These are phyloP conservation scores for Hypercompe scribonia DNA, from an alignment of 2,888 invertebrate genomes.

Conservation along the genomic window DNA sequence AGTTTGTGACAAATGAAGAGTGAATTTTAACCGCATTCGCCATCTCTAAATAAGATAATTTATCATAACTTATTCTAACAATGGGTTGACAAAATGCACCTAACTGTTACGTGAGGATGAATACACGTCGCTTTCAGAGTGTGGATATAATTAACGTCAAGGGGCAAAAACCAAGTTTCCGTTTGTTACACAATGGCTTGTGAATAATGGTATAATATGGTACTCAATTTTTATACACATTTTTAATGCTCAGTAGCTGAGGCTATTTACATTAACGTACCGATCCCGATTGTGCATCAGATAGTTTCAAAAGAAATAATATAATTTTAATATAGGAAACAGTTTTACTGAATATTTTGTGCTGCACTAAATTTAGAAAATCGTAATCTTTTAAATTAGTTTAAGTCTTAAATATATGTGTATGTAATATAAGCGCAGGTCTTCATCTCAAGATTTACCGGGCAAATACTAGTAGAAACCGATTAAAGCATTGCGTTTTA, in stretches of 20 bases:
- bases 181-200: slow-evolving; percentile 39
- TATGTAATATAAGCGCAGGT: too few relatives aligned
- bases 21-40: too few relatives aligned
- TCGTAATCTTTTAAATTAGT: too few relatives aligned
- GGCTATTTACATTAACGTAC: not conserved
- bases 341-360: too few relatives aligned
- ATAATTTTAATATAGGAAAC: too few relatives aligned
- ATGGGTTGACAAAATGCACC: not conserved
- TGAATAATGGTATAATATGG: slow-evolving; percentile 42
- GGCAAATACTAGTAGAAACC: too few relatives aligned
- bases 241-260: too few relatives aligned
- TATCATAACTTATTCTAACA: not conserved
- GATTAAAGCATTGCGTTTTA: too few relatives aligned
- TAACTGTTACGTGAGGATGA: slow-evolving; percentile 6
- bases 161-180: slow-evolving; percentile 34
- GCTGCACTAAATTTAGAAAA: too few relatives aligned
- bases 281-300: not conserved
- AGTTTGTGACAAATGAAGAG: too few relatives aligned
- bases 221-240: slow-evolving; percentile 22
- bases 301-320: not conserved
- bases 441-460: too few relatives aligned
- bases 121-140: slow-evolving; percentile 17
- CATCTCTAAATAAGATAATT: not conserved
- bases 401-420: too few relatives aligned
- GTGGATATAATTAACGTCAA: slow-evolving; percentile 21